These are phyloP conservation scores for Cyaniris semiargus DNA, from an alignment of 2,888 invertebrate genomes.

Conservation along the genomic window DNA sequence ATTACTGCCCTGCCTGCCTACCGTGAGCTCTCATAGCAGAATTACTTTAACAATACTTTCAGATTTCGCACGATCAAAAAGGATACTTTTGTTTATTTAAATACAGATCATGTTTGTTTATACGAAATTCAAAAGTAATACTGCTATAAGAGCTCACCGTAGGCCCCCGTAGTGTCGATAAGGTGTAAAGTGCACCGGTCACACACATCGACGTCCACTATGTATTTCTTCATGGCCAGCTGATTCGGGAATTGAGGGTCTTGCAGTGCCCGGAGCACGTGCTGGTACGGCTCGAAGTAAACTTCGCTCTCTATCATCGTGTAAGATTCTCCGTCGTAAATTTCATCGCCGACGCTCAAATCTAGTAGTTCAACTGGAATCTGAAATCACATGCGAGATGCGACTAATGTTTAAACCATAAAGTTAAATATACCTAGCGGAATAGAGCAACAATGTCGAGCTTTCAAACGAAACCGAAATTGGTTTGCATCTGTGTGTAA, in stretches of 20 bases:
- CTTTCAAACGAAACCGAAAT: no score
- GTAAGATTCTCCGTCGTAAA: constrained; percentile 51
- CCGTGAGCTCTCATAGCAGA: no score
- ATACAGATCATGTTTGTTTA: no score
- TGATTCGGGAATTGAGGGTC: constrained; percentile 72
- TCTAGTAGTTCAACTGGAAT: constrained; percentile 58
- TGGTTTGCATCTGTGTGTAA: no score
- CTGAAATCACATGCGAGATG: constrained; percentile 45
- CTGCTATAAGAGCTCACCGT: no score
- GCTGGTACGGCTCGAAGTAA: constrained; percentile 90
- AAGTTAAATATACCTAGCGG: no score
- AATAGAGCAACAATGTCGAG: no score
- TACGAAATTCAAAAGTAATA: no score
- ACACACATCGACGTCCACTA: constrained; percentile 80
- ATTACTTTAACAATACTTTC: no score
- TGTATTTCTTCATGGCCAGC: constrained; percentile 85
- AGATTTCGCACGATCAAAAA: no score
- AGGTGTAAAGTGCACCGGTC: not conserved
- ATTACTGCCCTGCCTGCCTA: no score
- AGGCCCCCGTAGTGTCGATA: not conserved
- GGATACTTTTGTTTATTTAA: no score
- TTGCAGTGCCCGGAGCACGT: constrained; percentile 85
- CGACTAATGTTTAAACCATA: not conserved
- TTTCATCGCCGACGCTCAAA: constrained; percentile 43
- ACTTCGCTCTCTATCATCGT: constrained; percentile 88